Evolutionary conservation across 2,888 invertebrate genomes (phyloP), one percentile per base, ranked within the genome.

Genomic region (Xylophagus ater): DNA sequence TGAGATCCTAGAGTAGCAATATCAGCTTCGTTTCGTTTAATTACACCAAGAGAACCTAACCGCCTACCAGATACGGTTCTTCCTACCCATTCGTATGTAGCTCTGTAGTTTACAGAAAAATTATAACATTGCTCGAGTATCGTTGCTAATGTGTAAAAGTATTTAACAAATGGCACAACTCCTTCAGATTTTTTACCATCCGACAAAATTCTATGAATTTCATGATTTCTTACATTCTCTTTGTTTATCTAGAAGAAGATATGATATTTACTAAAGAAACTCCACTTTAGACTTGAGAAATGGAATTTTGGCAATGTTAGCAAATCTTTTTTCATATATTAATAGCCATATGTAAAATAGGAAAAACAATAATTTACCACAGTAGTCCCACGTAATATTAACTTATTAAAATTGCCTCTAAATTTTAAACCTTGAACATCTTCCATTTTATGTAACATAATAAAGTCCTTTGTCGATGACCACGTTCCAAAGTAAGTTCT

Each of bases 41-140:
- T 37, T 15, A 60, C 53, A 2, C 62, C 62, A 13, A 63, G 37
- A 7, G 59, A 44, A 0, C 62, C 62, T 13, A 63, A 43, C 0
- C 62, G 58, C 47, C 52, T 62, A 13, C 51, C 51, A 4, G 56
- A 50, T 5, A 13, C 23, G 10, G 28, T 46, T 19, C 57, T 50
- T 8, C 62, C 61, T 13, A 59, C 57, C 62, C 62, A 63, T n/a
- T 58, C 60, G 3, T 60, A 51, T 3, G 59, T 50, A 37, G 60
- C 57, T 4, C 62, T 57, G 48, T 56, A 63, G 14, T 53, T 49
- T 1, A 61, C 47, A 3, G 53, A 53, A 38, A 63, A 63, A 41
- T 63, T 62, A 8, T 59, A 54, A 3, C 51, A 51, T 17, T 60
- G 53, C 20, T 51, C 46, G 4, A 62, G 42, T 21, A 60, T 42